These are phyloP conservation scores for Bufo gargarizans DNA, from an alignment of 2,113 vertebrate species.

Conservation along the genomic window DNA sequence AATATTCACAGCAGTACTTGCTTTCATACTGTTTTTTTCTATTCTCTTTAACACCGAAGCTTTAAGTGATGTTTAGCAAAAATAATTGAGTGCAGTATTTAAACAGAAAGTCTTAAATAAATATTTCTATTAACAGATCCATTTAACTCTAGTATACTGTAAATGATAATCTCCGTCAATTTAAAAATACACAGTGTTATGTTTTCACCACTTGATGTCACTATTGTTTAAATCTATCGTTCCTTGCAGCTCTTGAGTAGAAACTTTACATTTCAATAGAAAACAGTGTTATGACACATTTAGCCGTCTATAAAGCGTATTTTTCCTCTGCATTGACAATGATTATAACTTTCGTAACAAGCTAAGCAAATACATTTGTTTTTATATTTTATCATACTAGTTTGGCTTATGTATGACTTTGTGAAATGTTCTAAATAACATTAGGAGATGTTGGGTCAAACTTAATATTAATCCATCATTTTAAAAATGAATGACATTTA, in stretches of 20 bases:
- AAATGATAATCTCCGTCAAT: background rate
- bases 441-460: background rate
- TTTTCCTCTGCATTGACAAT: background rate
- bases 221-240: background rate
- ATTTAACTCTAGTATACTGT: background rate
- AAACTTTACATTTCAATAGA: background rate
- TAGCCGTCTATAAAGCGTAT: background rate
- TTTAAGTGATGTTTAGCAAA: no score
- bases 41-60: no score
- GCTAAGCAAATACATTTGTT: background rate
- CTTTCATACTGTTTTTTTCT: no score
- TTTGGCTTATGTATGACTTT: background rate
- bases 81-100: no score
- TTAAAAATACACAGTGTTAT: background rate
- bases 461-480: no score
- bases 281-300: background rate
- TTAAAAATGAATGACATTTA: no score
- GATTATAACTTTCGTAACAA: background rate
- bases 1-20: no score
- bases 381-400: background rate
- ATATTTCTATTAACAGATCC: no score
- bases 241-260: background rate
- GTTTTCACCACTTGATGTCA: slow-evolving; percentile 25
- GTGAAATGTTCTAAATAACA: background rate
- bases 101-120: no score